A percentile compares a stretch with the other conserved stretches of the same genome.
Conservation (phyloP, 2,888 invertebrate genomes). For the Lasioglossum pauxillum region DNA sequence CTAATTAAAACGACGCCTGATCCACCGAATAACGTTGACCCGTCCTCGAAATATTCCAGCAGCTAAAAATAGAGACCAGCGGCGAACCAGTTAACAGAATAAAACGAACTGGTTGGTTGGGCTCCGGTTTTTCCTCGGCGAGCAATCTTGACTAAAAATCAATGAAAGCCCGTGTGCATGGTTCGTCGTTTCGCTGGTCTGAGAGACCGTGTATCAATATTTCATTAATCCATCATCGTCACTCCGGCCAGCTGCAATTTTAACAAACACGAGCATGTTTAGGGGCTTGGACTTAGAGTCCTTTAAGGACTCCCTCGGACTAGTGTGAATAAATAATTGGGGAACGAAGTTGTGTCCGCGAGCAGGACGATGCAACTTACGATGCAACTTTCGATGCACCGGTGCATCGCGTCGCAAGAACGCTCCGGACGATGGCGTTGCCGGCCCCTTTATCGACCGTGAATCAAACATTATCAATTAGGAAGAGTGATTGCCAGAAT, state of each 20-base stretch:
- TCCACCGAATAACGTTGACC: background rate
- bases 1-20: background rate
- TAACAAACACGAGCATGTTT: constrained; percentile 27
- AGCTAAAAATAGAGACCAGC: background rate
- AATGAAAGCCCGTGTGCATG: constrained; percentile 10
- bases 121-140: background rate
- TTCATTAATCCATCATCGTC: constrained; percentile 19
- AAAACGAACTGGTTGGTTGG: background rate
- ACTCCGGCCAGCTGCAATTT: background rate
- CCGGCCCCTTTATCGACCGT: background rate
- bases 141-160: constrained; percentile 16
- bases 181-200: background rate
- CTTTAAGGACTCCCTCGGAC: constrained; percentile 14
- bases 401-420: background rate
- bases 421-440: background rate
- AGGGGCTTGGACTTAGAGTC: background rate
- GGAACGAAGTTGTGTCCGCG: constrained; percentile 14
- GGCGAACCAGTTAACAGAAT: background rate
- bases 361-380: background rate
- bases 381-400: background rate
- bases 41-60: background rate
- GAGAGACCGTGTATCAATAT: constrained; percentile 1
- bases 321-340: constrained; percentile 18
- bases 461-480: constrained; percentile 50
- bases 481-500: constrained; percentile 40